Conservation (phyloP, 1,140 invertebrate species). For the Pogonomyrmex barbatus region DNA sequence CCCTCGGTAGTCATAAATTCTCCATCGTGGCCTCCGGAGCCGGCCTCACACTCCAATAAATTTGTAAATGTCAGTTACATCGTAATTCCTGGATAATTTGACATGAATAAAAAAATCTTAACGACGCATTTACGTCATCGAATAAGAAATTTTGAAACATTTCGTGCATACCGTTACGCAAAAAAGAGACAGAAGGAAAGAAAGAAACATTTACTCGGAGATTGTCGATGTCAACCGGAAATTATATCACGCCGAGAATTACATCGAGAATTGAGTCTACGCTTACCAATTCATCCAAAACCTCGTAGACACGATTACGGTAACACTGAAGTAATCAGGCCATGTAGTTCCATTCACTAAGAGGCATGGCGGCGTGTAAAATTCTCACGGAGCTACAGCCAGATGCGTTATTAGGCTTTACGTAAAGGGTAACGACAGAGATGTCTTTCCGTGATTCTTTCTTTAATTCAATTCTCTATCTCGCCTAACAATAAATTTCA, state of each 20-base stretch:
- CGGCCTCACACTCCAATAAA: not conserved
- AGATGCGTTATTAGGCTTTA: conserved; percentile 50
- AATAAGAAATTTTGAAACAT: conserved; percentile 9
- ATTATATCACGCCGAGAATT: conserved; percentile 64
- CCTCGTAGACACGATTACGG: conserved; percentile 47
- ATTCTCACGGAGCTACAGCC: conserved; percentile 42
- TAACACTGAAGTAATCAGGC: conserved; percentile 65
- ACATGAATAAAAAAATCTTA: not conserved
- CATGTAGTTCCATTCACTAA: conserved; percentile 66
- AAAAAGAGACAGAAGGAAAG: conserved; percentile 3
- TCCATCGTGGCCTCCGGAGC: not conserved
- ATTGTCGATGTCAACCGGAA: conserved; percentile 65
- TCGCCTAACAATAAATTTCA: conserved; percentile 10
- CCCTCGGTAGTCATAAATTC: not conserved
- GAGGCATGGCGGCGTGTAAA: conserved; percentile 43
- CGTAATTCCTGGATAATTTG: conserved; percentile 26
- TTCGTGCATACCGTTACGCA: conserved; percentile 15
- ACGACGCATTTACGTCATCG: not conserved
- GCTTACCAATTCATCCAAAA: conserved; percentile 40
- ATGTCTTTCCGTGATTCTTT: conserved; percentile 34
- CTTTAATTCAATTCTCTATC: conserved; percentile 39
- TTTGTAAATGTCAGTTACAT: not conserved
- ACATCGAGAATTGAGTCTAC: not conserved
- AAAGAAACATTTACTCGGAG: not conserved
- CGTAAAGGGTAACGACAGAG: conserved; percentile 41